These are phyloP conservation scores for Malacoraja senta DNA, from an alignment of 2,797 vertebrate species.

Conservation along the genomic window DNA sequence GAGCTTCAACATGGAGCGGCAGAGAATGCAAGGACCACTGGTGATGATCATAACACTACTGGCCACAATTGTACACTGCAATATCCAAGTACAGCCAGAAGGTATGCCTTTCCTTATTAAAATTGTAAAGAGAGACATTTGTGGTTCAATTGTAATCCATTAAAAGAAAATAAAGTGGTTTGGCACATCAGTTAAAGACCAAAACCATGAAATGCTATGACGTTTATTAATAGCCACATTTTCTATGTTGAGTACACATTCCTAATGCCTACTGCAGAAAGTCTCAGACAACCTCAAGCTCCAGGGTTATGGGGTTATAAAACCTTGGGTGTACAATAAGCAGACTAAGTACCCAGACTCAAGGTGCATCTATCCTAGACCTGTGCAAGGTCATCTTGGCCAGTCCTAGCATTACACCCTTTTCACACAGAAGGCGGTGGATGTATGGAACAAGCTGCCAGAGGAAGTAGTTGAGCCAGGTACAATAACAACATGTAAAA, in stretches of 20 bases:
- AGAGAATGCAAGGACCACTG: neutral
- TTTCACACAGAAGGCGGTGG: too few relatives aligned
- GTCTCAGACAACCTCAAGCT: neutral
- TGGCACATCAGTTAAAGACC: neutral
- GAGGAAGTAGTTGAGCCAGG: too few relatives aligned
- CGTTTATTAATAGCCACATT: neutral
- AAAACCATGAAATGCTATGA: neutral
- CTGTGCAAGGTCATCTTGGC: neutral
- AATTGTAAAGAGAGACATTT: neutral
- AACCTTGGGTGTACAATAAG: neutral
- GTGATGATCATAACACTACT: neutral
- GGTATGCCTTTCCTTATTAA: neutral
- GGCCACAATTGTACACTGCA: neutral
- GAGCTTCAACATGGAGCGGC: slow-evolving; percentile 12
- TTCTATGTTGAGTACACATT: neutral
- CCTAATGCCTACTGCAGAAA: neutral
- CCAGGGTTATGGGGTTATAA: neutral
- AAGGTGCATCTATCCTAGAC: neutral
- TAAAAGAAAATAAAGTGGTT: neutral
- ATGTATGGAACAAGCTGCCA: too few relatives aligned
- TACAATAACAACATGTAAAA: too few relatives aligned
- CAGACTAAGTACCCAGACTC: neutral
- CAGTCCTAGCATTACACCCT: neutral
- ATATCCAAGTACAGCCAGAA: slow-evolving; percentile 22
- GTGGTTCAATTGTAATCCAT: neutral